Base-by-base conservation (phyloP, 2,888 invertebrate species). In the Scaptomyza flava region DNA sequence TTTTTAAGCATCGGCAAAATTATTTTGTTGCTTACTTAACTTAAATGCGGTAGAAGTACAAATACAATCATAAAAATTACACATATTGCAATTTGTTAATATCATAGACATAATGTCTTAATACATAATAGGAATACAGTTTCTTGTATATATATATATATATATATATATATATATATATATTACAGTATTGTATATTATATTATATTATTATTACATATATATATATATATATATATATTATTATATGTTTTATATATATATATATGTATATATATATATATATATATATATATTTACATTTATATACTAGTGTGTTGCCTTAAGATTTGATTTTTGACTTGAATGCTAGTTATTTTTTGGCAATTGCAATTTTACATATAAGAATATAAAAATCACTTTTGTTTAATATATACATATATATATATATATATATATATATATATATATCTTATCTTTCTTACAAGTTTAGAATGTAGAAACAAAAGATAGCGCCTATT, bases 71-170 rank as follows among this genome's bases (percentile, higher is more conserved):
- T 67, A 60, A 51, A 57, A 52, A 45, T 48, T 74, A 68, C 57
- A 76, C 54, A 77, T 64, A 66, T 63, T 60, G 58, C 53, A 75
- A 56, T 65, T 65, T 65, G 68, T 64, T 84, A 72, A 79, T 82
- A 75, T 67, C 69, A 54, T 52, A 31, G 60, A 73, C 46, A 42
- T 42, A 61, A 50, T 60, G 66, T 81, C 68, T 81, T 70, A 76
- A 71, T 77, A 77, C 46, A 76, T 80, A 81, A 77, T 82, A 82
- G 82, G 82, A 82, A 82, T 82, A 87, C 87, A 87, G 79, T 85
- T 81, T 63, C 65, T 17, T 31, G 8, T 46, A 27, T 46, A 7
- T 34, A 12, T 23, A 17, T 1, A 17, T 17, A 17, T 17, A 17
- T 17, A 17, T 17, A 17, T 17, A 17, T 1, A 17, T 17, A 17